Evolutionary conservation across 2,888 invertebrate genomes (phyloP), one percentile per base, ranked within the genome.

Genomic region (Eupithecia subumbrata): DNA sequence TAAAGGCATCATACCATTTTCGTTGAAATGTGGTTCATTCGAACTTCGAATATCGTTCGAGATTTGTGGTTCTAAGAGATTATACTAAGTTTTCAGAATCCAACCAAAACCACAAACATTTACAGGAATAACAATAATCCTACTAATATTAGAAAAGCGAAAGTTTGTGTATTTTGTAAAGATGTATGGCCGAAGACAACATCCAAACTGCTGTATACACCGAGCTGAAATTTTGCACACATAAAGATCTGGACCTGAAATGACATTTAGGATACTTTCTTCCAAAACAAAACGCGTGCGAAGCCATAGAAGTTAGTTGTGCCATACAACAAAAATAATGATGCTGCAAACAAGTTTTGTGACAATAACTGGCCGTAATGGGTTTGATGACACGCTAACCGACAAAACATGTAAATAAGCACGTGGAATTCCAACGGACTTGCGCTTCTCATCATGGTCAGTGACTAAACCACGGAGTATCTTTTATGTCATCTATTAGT

Each of bases 331-430:
- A n/a, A 52, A 52, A 52, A 52, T 11, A 0, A n/a, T 52, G 52
- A 52, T 52, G n/a, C n/a, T 56, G 3, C 22, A 56, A 56, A 56
- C 52, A 3, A 56, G 52, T 56, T 56, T n/a, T 22, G 52, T 56
- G 52, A 56, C 52, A 56, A 56, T 22, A 56, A n/a, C 22, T 56
- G 52, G 0, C 37, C 5, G 2, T 66, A 34, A n/a, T n/a, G 56
- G 40, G n/a, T 71, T 71, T 60, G 37, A 60, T 67, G 67, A 67
- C 67, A 67, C 40, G n/a, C 40, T 67, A 43, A 67, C 67, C 67
- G 67, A 67, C 67, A 67, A 43, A 67, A 12, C 22, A 67, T 67
- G 34, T 22, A 22, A 67, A 67, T 67, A 16, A 67, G 43, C 40
- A 7, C n/a, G 37, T 67, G 67, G 43, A 34, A 67, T 67, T n/a